These are phyloP conservation scores for Microcebus ravelobensis DNA, from an alignment of 2,113 vertebrate species.

Conservation along the genomic window DNA sequence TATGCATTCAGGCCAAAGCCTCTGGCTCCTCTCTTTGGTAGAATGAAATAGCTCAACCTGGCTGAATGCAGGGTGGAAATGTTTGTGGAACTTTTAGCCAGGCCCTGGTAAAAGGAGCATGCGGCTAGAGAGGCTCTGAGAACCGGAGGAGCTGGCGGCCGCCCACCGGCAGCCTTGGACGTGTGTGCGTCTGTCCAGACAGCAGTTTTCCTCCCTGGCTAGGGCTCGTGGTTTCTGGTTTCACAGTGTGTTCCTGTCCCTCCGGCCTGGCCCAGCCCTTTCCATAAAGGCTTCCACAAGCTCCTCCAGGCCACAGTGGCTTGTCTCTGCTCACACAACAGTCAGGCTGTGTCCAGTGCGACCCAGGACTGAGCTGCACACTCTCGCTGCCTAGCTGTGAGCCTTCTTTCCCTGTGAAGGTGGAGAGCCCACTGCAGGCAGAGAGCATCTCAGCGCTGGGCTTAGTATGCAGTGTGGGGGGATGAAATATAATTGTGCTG, in stretches of 20 bases:
- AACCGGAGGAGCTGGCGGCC: not conserved
- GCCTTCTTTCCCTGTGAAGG: not conserved
- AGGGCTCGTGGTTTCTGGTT: not conserved
- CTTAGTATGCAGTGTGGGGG: not conserved
- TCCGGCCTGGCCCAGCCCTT: not conserved
- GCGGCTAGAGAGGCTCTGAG: not conserved
- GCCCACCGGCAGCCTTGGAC: not conserved
- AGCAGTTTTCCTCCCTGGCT: not conserved
- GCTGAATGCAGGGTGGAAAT: conserved; percentile 7
- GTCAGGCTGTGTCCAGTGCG: not conserved
- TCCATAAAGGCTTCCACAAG: not conserved
- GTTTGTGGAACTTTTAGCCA: not conserved
- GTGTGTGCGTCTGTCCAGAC: not conserved
- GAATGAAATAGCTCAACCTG: not conserved
- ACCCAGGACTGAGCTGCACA: not conserved
- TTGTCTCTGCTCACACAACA: not conserved
- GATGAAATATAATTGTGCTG: not conserved
- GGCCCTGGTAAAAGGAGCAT: not conserved
- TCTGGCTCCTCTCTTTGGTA: not conserved
- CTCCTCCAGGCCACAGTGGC: not conserved
- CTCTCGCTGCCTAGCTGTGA: not conserved
- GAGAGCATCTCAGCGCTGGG: not conserved
- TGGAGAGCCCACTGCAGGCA: not conserved
- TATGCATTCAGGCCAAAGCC: not conserved
- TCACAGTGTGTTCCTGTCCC: not conserved